A percentile compares a stretch with the other conserved stretches of the same genome.
Conservation (phyloP, 2,888 invertebrate genomes). For the Drosophila leonis region DNA sequence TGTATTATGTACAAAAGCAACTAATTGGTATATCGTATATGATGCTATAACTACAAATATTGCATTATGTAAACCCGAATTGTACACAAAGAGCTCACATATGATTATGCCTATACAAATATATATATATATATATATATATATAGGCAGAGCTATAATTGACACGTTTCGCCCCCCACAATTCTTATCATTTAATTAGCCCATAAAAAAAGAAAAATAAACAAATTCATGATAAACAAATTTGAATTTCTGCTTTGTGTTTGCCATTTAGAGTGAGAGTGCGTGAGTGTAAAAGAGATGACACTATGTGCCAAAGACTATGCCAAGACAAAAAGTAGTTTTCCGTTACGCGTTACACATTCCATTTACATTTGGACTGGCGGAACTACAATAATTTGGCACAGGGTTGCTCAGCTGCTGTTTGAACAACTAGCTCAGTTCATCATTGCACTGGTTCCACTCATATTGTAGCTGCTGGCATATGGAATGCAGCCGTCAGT, state of each 20-base stretch:
- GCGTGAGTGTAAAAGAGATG: background rate
- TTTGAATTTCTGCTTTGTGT: background rate
- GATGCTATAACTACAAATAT: background rate
- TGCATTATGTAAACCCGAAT: slow-evolving; percentile 8
- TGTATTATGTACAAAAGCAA: slow-evolving; percentile 63
- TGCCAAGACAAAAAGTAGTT: background rate
- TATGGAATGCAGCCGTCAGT: background rate
- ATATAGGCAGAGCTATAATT: slow-evolving; percentile 23
- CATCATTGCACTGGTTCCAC: background rate
- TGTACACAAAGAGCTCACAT: slow-evolving; percentile 37
- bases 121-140: slow-evolving; percentile 19
- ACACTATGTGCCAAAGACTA: background rate
- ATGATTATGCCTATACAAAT: slow-evolving; percentile 21
- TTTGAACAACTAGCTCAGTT: background rate
- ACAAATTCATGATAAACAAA: slow-evolving; percentile 49
- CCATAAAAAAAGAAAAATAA: slow-evolving; percentile 34
- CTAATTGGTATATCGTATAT: slow-evolving; percentile 39
- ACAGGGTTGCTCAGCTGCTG: background rate
- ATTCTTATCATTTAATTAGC: slow-evolving; percentile 53
- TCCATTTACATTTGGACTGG: background rate
- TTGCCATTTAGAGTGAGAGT: background rate
- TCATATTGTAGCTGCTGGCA: background rate
- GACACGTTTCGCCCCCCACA: slow-evolving; percentile 14
- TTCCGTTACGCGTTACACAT: background rate
- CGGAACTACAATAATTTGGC: background rate